Evolutionary conservation across 2,113 vertebrate genomes (phyloP), one percentile per base, ranked within the genome.

Genomic region (Thunnus maccoyii): DNA sequence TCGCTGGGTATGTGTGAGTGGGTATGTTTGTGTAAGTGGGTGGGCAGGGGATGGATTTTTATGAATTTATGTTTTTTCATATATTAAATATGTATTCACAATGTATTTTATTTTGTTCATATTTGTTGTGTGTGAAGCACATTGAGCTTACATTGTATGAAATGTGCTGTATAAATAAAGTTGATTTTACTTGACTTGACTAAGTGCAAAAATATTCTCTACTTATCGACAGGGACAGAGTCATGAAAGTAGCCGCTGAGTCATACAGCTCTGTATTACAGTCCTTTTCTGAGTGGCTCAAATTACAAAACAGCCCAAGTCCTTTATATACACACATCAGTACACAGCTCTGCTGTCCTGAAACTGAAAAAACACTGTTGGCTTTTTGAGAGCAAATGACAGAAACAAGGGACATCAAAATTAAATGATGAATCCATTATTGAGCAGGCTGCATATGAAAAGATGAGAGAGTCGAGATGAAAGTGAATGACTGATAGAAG

Each of bases 401-500:
- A 64, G 76, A 84, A 80, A 66, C 5, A n/a, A 41, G 61, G 57
- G 46, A 48, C 75, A 86, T 88, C 61, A 80, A 88, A 88, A 84
- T 88, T 46, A 85, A 90, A 92, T 71, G 81, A 85, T 77, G 50
- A 64, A 89, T 91, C 69, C 66, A 88, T 90, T 84, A 91, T 82
- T 90, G 84, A 89, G 82, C 64, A 72, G 76, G 79, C 72, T 86
- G 72, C 77, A 58, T 67, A 17, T 76, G 61, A 77, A 84, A 68
- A 86, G 82, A 84, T 63, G 61, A 88, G 70, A 76, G 80, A 63
- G 54, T 25, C n/a, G 25, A 84, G 85, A 87, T 90, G 72, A 90
- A 89, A 90, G 88, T 50, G 72, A 82, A 86, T 81, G 71, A 74
- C 22, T 82, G 81, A 87, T 69, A 72, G 58, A 84, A 51, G 80